These are phyloP conservation scores for Sipha flava DNA, from an alignment of 1,140 invertebrate species.

Conservation along the genomic window DNA sequence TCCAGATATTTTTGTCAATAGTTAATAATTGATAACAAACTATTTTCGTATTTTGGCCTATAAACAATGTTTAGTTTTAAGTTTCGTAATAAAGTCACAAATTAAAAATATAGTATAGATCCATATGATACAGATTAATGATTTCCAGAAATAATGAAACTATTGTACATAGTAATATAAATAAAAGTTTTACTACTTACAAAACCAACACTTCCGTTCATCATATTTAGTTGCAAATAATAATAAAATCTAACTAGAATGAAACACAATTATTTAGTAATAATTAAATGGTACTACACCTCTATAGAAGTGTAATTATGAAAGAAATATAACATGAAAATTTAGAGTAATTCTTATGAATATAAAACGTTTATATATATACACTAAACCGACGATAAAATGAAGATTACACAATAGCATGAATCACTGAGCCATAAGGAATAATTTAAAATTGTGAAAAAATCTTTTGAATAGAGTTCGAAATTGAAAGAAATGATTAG, in stretches of 20 bases:
- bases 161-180: neutral
- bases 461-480: neutral
- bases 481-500: neutral
- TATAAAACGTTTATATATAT: neutral
- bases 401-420: neutral
- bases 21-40: too few relatives aligned
- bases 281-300: neutral
- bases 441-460: neutral
- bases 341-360: neutral
- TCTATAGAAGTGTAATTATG: neutral
- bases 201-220: constrained; percentile 11
- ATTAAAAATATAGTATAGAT: neutral
- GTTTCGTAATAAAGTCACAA: too few relatives aligned
- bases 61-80: too few relatives aligned
- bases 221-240: neutral
- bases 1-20: too few relatives aligned
- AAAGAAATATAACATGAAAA: neutral
- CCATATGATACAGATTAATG: neutral
- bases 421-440: neutral
- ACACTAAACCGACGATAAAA: neutral
- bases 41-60: too few relatives aligned
- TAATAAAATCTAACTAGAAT: neutral
- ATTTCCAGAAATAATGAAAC: neutral
- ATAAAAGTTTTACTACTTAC: neutral
- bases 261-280: neutral